Percentiles rank a stretch among this genome's conserved stretches.
Conservation (phyloP, 1,140 invertebrate species). For the Lerema accius region DNA sequence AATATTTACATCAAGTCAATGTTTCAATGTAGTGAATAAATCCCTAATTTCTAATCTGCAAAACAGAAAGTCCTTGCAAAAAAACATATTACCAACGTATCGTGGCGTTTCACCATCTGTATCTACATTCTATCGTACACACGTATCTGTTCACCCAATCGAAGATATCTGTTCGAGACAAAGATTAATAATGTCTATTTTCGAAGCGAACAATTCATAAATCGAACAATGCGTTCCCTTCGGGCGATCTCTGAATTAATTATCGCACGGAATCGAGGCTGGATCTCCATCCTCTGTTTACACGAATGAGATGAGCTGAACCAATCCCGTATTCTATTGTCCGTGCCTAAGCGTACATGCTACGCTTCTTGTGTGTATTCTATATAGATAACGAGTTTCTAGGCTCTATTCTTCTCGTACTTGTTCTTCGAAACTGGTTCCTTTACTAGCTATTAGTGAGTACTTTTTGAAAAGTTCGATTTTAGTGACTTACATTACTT, state of each 20-base stretch:
- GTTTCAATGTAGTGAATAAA: too few species aligned
- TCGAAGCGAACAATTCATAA: conserved; percentile 27
- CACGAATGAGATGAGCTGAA: conserved; percentile 27
- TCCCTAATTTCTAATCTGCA: too few species aligned
- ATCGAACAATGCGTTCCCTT: conserved; percentile 25
- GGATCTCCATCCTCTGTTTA: conserved; percentile 17
- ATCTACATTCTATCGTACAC: neutral
- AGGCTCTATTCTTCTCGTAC: too few species aligned
- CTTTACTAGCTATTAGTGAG: neutral
- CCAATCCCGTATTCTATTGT: conserved; percentile 21
- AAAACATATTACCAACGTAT: too few species aligned
- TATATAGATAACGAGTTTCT: too few species aligned
- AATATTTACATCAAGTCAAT: too few species aligned
- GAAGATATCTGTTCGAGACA: conserved; percentile 13
- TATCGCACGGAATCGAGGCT: conserved; percentile 22
- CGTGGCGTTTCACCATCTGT: too few species aligned
- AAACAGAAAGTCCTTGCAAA: too few species aligned
- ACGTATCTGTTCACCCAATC: neutral
- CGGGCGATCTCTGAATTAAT: conserved; percentile 19
- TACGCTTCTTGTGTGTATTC: too few species aligned
- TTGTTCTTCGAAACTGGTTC: too few species aligned
- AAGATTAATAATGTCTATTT: conserved; percentile 24
- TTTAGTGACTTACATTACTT: too few species aligned
- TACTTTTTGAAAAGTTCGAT: too few species aligned
- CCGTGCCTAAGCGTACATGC: neutral